phyloP scores from a whole-genome alignment of 2,888 invertebrate genomes.

The Mythimna impura region DNA sequence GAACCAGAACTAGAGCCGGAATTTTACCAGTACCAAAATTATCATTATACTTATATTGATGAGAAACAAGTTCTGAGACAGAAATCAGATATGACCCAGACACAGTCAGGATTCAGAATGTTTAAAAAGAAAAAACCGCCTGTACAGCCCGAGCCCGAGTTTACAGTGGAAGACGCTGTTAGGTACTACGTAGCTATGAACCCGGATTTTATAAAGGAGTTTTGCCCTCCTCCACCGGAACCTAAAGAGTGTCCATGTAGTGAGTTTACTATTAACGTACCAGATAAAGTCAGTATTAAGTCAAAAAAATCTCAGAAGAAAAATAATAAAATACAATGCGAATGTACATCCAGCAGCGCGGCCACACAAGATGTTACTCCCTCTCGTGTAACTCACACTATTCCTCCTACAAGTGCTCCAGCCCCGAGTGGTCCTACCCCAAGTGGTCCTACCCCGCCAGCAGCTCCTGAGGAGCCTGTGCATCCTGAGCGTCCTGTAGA shows the following conservation, averaged over 20 bases:
- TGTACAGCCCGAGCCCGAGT: conserved; percentile 55
- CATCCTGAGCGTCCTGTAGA: neutral
- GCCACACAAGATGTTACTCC: neutral
- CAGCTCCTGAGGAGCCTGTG: conserved; percentile 2
- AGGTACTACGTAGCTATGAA: conserved; percentile 57
- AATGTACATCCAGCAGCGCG: neutral
- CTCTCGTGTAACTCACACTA: neutral
- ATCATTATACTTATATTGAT: neutral
- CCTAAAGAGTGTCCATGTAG: conserved; percentile 25
- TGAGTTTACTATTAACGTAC: neutral
- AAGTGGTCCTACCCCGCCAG: neutral
- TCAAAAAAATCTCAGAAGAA: neutral
- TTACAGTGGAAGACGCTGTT: conserved; percentile 76
- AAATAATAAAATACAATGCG: conserved; percentile 11
- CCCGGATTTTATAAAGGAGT: conserved; percentile 24
- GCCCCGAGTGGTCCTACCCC: neutral
- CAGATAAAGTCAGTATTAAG: neutral
- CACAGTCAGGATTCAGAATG: conserved; percentile 77
- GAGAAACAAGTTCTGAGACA: conserved; percentile 52
- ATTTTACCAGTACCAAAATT: neutral
- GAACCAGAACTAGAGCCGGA: neutral
- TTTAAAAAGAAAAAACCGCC: conserved; percentile 62
- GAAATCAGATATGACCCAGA: conserved; percentile 76
- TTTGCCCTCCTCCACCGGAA: conserved; percentile 1
- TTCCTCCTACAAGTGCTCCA: neutral